These are phyloP conservation scores for Galleria mellonella DNA, from an alignment of 1,140 invertebrate species.

Conservation along the genomic window DNA sequence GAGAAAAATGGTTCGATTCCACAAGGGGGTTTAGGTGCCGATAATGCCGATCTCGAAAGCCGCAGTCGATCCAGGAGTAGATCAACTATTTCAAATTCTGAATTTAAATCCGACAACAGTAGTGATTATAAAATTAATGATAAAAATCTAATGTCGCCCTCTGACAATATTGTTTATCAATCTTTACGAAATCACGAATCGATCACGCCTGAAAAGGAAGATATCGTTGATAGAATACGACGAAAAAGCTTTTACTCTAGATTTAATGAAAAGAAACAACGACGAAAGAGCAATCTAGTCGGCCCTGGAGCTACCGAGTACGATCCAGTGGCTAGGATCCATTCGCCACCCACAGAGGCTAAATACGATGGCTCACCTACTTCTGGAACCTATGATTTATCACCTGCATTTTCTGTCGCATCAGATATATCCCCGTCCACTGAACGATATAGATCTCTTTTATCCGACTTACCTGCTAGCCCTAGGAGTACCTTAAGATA, in stretches of 20 bases:
- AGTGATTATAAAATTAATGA: conserved; percentile 34
- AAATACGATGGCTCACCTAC: conserved; percentile 61
- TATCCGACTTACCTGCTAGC: conserved; percentile 42
- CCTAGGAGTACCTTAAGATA: conserved; percentile 44
- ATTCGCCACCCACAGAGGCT: conserved; percentile 40
- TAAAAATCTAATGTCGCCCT: conserved; percentile 22
- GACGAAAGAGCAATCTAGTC: conserved; percentile 76
- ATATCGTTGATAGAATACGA: conserved; percentile 88
- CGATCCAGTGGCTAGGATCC: conserved; percentile 63
- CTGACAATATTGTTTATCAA: conserved; percentile 26
- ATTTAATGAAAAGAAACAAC: conserved; percentile 87
- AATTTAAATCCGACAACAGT: conserved; percentile 49
- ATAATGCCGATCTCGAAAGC: conserved; percentile 44
- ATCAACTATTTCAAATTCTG: conserved; percentile 57
- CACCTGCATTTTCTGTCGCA: conserved; percentile 44
- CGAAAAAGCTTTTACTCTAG: conserved; percentile 91
- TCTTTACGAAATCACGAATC: conserved; percentile 50
- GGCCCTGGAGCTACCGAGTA: conserved; percentile 73
- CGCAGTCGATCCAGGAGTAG: conserved; percentile 58
- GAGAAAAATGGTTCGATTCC: conserved; percentile 63
- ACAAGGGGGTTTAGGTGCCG: conserved; percentile 36
- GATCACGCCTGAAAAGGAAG: conserved; percentile 76
- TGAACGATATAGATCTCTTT: conserved; percentile 55
- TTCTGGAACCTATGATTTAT: conserved; percentile 51
- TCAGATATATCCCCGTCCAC: conserved; percentile 60